Evolutionary conservation across 1,140 invertebrate species (phyloP), one percentile per base, ranked within the genome.

Genomic region (Halictus rubicundus): DNA sequence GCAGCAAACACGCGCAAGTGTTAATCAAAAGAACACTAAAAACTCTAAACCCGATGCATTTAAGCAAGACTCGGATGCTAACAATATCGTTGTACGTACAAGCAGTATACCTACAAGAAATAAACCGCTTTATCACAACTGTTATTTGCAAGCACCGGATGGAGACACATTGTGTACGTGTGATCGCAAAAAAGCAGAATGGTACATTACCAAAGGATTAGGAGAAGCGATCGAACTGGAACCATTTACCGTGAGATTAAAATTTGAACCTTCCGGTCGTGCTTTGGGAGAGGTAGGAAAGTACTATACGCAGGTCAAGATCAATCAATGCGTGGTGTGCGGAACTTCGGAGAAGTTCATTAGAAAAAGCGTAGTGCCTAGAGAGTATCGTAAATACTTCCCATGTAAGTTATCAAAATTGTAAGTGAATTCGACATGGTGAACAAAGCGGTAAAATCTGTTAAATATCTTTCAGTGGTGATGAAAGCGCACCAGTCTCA

Each of bases 241-340:
- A n/a, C 96, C 97, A 0, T 92, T 96, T 32, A 96, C 95, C 6
- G 96, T 98, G 0, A 94, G 94, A 52, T 92, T 98, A 3, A 95
- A 94, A n/a, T 98, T 98, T 92, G 96, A 97, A 88, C 97, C 97
- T 0, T 95, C 96, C 3, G 96, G 96, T 14, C 94, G 96, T 19
- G 95, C 96, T 21, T 94, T 95, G 10, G 95, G 95, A 27, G 94
- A 95, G 78, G 95, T 95, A 25, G 95, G 95, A 61, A 94, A 94
- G 25, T 97, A 96, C 91, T 97, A 97, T 86, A 94, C 95, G 61
- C 94, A 95, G 68, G 93, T 95, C 0, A 97, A 97, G 89, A 93
- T 96, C 61, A 98, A 98, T 91, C 94, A 94, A n/a, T 98, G 97
- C 89, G 97, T 97, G 9, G 97, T 97, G 0, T 98, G 97, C 91